These are phyloP conservation scores for Latrodectus hesperus DNA, from an alignment of 2,888 invertebrate genomes.

Conservation along the genomic window DNA sequence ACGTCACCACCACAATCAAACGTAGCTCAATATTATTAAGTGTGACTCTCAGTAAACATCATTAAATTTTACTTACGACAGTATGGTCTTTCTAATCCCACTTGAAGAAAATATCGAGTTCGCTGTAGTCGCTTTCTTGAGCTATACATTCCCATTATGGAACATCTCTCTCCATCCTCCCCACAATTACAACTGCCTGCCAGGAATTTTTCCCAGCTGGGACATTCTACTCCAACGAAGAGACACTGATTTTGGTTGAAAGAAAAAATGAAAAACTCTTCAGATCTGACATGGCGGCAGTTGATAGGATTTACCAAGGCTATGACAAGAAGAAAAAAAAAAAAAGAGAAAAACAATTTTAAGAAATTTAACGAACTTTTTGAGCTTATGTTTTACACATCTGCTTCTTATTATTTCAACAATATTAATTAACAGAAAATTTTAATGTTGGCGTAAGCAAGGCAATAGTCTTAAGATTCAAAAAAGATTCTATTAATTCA, in stretches of 20 bases:
- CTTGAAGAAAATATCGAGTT: slow-evolving; percentile 14
- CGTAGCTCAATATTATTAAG: no score
- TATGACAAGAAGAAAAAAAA: not conserved
- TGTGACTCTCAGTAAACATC: no score
- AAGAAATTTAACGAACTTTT: no score
- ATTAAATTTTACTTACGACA: slow-evolving; percentile 27
- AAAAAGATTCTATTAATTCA: no score
- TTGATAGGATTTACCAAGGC: not conserved
- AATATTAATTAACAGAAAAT: no score
- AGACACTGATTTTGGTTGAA: slow-evolving; percentile 26
- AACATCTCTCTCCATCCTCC: slow-evolving; percentile 11
- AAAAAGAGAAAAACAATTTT: no score
- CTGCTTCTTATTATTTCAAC: no score
- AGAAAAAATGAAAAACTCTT: slow-evolving; percentile 30
- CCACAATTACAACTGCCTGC: slow-evolving; percentile 44
- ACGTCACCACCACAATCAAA: no score
- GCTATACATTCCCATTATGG: slow-evolving; percentile 12
- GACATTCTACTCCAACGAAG: slow-evolving; percentile 35
- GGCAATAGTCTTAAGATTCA: no score
- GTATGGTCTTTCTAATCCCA: slow-evolving; percentile 33
- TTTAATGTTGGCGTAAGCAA: no score
- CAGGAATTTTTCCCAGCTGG: slow-evolving; percentile 6
- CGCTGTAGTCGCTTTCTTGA: not conserved
- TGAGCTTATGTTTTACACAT: no score
- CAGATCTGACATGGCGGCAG: slow-evolving; percentile 17